Percentiles rank a stretch among this genome's conserved stretches.
Conservation (phyloP, 2,797 vertebrate species). For the Decapterus maruadsi region DNA sequence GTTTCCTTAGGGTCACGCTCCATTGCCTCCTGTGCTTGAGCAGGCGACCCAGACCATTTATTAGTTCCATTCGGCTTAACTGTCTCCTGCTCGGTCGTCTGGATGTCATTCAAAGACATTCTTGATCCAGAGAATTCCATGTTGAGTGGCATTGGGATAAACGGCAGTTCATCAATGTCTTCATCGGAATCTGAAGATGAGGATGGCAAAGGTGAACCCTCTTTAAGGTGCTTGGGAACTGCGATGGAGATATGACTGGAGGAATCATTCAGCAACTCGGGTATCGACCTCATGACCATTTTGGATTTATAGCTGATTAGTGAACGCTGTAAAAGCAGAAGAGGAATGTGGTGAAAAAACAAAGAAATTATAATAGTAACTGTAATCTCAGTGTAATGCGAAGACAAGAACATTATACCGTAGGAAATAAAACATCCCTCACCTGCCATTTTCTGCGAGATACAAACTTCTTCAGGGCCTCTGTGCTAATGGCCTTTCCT, state of each 20-base stretch:
- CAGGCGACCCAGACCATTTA: conserved; percentile 58
- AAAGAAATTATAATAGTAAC: neutral
- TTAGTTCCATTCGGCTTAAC: conserved; percentile 76
- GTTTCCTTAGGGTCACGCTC: conserved; percentile 68
- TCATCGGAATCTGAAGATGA: conserved; percentile 98
- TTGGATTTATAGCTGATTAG: conserved; percentile 98
- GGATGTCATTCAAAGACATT: conserved; percentile 94
- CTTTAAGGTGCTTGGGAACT: conserved; percentile 90
- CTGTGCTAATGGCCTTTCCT: conserved; percentile 92
- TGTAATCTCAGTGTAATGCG: neutral
- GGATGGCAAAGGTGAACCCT: conserved; percentile 90
- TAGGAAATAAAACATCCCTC: conserved; percentile 42
- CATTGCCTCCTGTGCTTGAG: conserved; percentile 76
- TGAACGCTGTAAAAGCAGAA: conserved; percentile 87
- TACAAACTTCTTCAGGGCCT: conserved; percentile 94
- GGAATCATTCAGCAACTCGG: conserved; percentile 92
- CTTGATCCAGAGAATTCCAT: conserved; percentile 95
- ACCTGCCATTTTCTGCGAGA: conserved; percentile 99
- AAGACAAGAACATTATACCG: neutral
- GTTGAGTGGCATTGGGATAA: conserved; percentile 94
- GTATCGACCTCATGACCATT: conserved; percentile 96
- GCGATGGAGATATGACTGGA: conserved; percentile 95
- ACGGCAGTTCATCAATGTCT: conserved; percentile 94
- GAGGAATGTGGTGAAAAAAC: neutral
- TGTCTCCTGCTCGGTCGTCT: conserved; percentile 87